phyloP scores from a whole-genome alignment of 2,888 invertebrate genomes.

The Barypeithes pellucidus region DNA sequence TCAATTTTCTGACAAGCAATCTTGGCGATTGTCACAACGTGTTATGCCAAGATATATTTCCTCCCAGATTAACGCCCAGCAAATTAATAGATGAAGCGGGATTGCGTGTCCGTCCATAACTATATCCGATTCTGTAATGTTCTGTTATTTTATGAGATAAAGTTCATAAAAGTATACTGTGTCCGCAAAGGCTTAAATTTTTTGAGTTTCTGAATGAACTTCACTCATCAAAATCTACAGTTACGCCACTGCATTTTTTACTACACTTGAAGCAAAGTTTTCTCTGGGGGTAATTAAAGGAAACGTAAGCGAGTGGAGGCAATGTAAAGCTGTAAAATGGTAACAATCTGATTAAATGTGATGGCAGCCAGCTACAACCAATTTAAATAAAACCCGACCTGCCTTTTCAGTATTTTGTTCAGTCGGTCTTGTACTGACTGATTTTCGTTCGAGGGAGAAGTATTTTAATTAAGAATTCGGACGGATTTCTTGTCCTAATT shows the following conservation, averaged over 20 bases:
- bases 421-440: constrained; percentile 26
- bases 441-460: constrained; percentile 29
- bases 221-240: no score
- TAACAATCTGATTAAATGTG: constrained; percentile 52
- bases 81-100: no score
- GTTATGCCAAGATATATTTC: no score
- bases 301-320: constrained; percentile 48
- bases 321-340: constrained; percentile 50
- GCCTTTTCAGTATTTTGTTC: constrained; percentile 38
- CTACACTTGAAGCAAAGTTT: constrained; percentile 36
- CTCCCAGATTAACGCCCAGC: no score
- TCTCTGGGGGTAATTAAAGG: constrained; percentile 50
- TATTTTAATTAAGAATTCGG: constrained; percentile 27
- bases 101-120: no score
- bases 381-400: constrained; percentile 51
- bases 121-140: no score
- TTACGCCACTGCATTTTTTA: constrained; percentile 34
- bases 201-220: no score
- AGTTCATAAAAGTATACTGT: no score
- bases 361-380: constrained; percentile 43
- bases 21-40: no score
- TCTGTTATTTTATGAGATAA: no score
- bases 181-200: no score
- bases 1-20: no score
- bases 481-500: background rate